Conservation (phyloP, 2,113 vertebrate genomes). For the Coryphaenoides rupestris region DNA sequence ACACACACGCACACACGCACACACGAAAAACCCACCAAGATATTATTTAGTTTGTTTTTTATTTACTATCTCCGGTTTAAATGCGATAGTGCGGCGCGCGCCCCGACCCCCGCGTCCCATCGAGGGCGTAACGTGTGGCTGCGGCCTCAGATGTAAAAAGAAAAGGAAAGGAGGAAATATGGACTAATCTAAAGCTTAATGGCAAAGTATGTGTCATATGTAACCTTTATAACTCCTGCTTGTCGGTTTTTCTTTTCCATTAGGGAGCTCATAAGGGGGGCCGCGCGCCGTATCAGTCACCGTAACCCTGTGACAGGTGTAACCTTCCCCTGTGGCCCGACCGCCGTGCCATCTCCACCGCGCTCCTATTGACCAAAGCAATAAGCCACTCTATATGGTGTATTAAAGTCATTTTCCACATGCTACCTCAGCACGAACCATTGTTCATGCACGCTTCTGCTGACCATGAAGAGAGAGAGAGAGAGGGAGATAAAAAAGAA, state of each 20-base stretch:
- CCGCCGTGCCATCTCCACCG: constrained; percentile 93
- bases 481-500: constrained; percentile 6
- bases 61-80: constrained; percentile 48
- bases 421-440: constrained; percentile 99
- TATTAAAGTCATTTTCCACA: constrained; percentile 99
- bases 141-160: constrained; percentile 79
- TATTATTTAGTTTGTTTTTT: constrained; percentile 45
- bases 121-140: constrained; percentile 78
- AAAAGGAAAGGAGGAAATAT: constrained; percentile 71
- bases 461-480: constrained; percentile 80
- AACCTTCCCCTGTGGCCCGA: constrained; percentile 96
- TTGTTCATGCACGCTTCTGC: constrained; percentile 98
- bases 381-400: constrained; percentile 99
- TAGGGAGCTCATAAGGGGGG: constrained; percentile 93
- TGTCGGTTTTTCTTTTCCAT: constrained; percentile 86
- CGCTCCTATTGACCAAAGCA: constrained; percentile 99
- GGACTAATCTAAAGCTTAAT: constrained; percentile 85
- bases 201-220: constrained; percentile 87
- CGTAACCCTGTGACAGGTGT: constrained; percentile 89
- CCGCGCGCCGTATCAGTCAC: constrained; percentile 89
- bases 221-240: constrained; percentile 97
- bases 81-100: constrained; percentile 74
- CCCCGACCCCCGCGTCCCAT: constrained; percentile 77
- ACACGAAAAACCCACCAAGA: constrained; percentile 18
- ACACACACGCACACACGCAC: no score